phyloP scores from a whole-genome alignment of 2,797 vertebrate genomes.

The Pagetopsis macropterus region DNA sequence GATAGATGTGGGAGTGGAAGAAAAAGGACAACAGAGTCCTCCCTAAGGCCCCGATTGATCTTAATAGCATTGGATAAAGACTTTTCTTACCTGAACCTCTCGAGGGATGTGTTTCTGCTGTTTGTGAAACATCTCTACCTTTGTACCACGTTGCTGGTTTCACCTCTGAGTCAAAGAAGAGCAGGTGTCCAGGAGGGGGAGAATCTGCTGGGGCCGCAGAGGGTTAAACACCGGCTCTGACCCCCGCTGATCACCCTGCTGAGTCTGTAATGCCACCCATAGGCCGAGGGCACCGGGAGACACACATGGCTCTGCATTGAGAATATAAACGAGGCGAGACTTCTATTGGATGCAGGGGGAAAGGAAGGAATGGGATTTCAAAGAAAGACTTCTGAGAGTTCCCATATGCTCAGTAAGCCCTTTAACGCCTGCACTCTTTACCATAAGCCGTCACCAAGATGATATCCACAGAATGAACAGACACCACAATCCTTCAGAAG shows the following conservation, averaged over 20 bases:
- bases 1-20: too few species aligned
- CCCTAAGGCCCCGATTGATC: background rate
- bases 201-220: conserved; percentile 56
- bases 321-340: conserved; percentile 73
- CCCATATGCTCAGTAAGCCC: conserved; percentile 68
- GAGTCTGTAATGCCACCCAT: conserved; percentile 74
- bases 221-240: conserved; percentile 75
- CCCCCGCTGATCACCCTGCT: conserved; percentile 73
- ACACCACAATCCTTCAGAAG: conserved; percentile 37
- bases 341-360: conserved; percentile 43
- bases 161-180: conserved; percentile 50
- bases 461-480: conserved; percentile 47
- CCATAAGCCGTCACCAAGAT: conserved; percentile 52
- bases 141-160: conserved; percentile 12
- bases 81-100: conserved; percentile 6
- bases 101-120: background rate
- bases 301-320: conserved; percentile 48
- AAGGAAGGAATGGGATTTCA: conserved; percentile 58
- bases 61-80: conserved; percentile 12
- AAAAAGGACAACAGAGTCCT: conserved; percentile 1
- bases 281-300: conserved; percentile 62
- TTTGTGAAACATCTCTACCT: conserved; percentile 24
- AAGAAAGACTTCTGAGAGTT: conserved; percentile 68
- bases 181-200: conserved; percentile 69
- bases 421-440: conserved; percentile 65